Conservation (phyloP, 2,797 vertebrate species). For the Dicrostonyx torquatus region DNA sequence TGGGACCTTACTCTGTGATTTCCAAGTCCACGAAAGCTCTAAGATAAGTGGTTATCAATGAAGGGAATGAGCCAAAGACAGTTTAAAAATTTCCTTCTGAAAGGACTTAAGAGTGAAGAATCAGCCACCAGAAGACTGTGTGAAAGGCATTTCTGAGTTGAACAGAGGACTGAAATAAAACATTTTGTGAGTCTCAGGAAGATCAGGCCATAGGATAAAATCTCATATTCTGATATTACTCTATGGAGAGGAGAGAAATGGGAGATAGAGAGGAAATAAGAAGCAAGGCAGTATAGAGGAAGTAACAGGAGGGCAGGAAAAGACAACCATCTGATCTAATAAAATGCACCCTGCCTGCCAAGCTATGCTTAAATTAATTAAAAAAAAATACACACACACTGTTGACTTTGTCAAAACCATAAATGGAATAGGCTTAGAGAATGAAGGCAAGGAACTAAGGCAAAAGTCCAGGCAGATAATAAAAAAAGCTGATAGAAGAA, state of each 20-base stretch:
- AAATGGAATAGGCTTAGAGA: neutral
- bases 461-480: neutral
- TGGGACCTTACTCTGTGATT: neutral
- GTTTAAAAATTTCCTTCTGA: neutral
- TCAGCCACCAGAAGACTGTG: neutral
- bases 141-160: neutral
- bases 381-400: neutral
- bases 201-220: neutral
- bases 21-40: neutral
- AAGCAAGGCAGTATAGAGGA: neutral
- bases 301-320: neutral
- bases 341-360: neutral
- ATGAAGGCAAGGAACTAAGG: neutral
- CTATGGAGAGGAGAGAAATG: neutral
- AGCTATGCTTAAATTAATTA: constrained; percentile 31
- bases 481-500: neutral
- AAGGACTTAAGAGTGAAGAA: neutral
- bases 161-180: neutral
- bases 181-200: neutral
- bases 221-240: neutral
- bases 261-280: neutral
- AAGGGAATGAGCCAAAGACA: neutral
- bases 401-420: constrained; percentile 4
- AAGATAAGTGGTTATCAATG: neutral
- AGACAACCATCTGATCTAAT: neutral